Evolutionary conservation across 1,140 invertebrate genomes (phyloP).

Genomic region (Listronotus bonariensis): DNA sequence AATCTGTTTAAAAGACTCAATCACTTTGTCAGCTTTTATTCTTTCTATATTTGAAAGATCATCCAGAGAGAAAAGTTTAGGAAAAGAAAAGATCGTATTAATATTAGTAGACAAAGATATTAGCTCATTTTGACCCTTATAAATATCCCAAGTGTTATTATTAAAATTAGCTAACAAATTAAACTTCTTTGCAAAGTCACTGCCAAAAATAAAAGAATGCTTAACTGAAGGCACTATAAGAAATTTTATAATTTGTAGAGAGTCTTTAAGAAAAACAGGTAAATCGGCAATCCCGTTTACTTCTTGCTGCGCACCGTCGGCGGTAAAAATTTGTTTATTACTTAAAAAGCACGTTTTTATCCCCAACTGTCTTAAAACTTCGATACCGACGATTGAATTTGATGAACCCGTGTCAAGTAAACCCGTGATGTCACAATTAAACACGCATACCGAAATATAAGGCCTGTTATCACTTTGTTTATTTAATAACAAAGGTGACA

Average conservation of each 20-base stretch:
- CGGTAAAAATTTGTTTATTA: slow-evolving; percentile 1
- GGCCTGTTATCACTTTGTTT: slow-evolving; percentile 12
- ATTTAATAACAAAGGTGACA: slow-evolving; percentile 2
- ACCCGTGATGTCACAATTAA: slow-evolving; percentile 9
- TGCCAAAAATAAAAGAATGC: slow-evolving; percentile 1
- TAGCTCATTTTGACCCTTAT: neutral
- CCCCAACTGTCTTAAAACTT: slow-evolving; percentile 6
- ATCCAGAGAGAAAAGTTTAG: neutral
- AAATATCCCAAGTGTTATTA: neutral
- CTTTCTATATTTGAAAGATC: neutral
- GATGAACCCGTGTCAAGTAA: slow-evolving; percentile 13
- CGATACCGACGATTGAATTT: slow-evolving; percentile 8
- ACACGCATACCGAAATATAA: slow-evolving; percentile 14
- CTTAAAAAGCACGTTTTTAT: neutral
- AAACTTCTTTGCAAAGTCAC: neutral
- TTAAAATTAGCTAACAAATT: neutral
- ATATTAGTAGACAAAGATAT: neutral
- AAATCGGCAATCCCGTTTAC: slow-evolving; percentile 1
- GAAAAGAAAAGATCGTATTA: too few species aligned
- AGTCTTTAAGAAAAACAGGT: slow-evolving; percentile 4
- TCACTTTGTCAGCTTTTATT: neutral
- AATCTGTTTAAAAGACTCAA: too few species aligned
- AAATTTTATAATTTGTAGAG: neutral
- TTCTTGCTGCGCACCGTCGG: slow-evolving; percentile 4
- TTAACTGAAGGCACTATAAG: neutral